Conservation (phyloP, 2,797 vertebrate genomes). For the Ispidina lecontei region DNA sequence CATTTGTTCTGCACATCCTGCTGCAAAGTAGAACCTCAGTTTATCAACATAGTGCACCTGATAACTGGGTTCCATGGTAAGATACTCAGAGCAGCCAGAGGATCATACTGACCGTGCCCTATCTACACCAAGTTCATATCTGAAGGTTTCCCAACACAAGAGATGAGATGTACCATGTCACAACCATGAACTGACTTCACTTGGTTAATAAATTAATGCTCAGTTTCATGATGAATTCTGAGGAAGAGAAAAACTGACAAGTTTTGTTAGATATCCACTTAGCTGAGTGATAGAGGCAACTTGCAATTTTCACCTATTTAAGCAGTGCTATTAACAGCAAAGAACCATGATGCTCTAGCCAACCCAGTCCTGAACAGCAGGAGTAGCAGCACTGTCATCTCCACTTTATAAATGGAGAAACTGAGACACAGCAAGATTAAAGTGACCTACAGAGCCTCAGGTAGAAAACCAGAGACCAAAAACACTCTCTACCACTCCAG, state of each 20-base stretch:
- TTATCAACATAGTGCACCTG: conserved; percentile 44
- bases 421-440: neutral
- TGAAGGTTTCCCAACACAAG: neutral
- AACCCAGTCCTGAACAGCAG: neutral
- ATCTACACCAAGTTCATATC: neutral
- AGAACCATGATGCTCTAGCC: neutral
- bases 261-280: neutral
- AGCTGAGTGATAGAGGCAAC: neutral
- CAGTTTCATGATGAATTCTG: neutral
- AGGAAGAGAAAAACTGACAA: neutral
- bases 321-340: neutral
- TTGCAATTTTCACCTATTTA: neutral
- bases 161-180: neutral
- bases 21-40: conserved; percentile 47
- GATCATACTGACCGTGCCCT: neutral
- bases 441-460: neutral
- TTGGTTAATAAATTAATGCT: neutral
- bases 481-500: neutral
- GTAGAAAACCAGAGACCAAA: neutral
- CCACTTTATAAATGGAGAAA: neutral
- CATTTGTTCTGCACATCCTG: conserved; percentile 33
- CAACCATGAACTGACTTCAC: neutral
- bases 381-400: neutral
- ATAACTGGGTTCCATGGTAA: conserved; percentile 44
- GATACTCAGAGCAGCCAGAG: neutral